Conservation (phyloP, 2,113 vertebrate species). For the Maccullochella peelii region DNA sequence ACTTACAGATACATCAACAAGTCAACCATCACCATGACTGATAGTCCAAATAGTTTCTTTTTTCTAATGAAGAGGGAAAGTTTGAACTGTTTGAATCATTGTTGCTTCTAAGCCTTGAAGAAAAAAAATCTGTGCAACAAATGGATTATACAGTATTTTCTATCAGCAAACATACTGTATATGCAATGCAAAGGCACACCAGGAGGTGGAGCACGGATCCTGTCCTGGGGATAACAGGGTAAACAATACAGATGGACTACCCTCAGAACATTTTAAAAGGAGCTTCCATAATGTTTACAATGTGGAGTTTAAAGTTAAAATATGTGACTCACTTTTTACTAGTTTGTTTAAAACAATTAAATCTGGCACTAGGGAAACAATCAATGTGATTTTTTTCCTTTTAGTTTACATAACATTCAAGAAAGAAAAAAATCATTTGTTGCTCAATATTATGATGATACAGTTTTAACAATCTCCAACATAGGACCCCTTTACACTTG, state of each 20-base stretch:
- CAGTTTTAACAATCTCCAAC: constrained; percentile 42
- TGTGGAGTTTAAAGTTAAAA: constrained; percentile 48
- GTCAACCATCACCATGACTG: background rate
- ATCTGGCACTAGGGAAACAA: constrained; percentile 76
- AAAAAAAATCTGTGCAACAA: constrained; percentile 28
- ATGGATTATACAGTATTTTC: constrained; percentile 39
- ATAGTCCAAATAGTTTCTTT: background rate
- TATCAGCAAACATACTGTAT: constrained; percentile 44
- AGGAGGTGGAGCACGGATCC: constrained; percentile 78
- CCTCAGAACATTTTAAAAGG: constrained; percentile 59
- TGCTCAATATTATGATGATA: constrained; percentile 24
- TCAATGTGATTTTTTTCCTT: constrained; percentile 31
- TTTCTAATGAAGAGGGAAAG: background rate
- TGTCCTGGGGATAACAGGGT: constrained; percentile 37
- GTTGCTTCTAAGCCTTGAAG: background rate
- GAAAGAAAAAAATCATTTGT: constrained; percentile 24
- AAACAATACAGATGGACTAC: constrained; percentile 6
- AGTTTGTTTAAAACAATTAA: constrained; percentile 59
- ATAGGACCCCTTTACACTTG: constrained; percentile 40
- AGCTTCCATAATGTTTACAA: constrained; percentile 44
- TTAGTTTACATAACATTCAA: constrained; percentile 65
- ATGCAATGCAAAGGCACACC: constrained; percentile 81
- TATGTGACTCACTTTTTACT: constrained; percentile 70
- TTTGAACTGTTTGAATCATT: constrained; percentile 4
- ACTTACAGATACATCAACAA: constrained; percentile 7